phyloP scores from a whole-genome alignment of 2,888 invertebrate genomes.

The Limnephilus lunatus region DNA sequence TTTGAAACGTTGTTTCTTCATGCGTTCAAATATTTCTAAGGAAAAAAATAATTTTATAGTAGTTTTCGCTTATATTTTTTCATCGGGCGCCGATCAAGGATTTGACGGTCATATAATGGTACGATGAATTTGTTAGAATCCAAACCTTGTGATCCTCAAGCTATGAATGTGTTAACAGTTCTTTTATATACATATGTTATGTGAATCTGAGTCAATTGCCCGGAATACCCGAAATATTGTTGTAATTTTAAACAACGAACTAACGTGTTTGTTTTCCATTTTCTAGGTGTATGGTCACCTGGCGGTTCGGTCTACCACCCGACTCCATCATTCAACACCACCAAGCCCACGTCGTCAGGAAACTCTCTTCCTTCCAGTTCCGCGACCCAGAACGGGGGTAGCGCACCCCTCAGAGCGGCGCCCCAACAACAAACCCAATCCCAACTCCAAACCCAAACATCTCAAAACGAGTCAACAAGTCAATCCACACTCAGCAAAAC shows the following conservation, averaged over 20 bases:
- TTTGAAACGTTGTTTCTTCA: no score
- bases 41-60: no score
- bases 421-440: slow-evolving; percentile 3
- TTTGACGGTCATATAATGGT: neutral
- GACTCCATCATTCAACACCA: slow-evolving; percentile 67
- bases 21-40: no score
- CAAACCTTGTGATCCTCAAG: neutral
- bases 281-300: slow-evolving; percentile 81
- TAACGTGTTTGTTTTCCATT: neutral
- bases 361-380: slow-evolving; percentile 37
- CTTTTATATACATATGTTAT: neutral
- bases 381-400: slow-evolving; percentile 63
- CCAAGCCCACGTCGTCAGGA: slow-evolving; percentile 67
- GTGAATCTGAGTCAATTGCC: neutral
- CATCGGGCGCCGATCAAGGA: neutral
- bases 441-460: neutral
- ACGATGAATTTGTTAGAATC: neutral
- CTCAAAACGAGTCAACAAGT: slow-evolving; percentile 16
- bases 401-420: slow-evolving; percentile 2
- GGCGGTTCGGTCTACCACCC: slow-evolving; percentile 69
- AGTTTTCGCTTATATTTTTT: no score
- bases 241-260: neutral
- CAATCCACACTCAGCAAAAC: slow-evolving; percentile 20
- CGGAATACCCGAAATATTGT: neutral
- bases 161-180: neutral